phyloP scores from a whole-genome alignment of 2,888 invertebrate species.

The Proisotoma minuta region DNA sequence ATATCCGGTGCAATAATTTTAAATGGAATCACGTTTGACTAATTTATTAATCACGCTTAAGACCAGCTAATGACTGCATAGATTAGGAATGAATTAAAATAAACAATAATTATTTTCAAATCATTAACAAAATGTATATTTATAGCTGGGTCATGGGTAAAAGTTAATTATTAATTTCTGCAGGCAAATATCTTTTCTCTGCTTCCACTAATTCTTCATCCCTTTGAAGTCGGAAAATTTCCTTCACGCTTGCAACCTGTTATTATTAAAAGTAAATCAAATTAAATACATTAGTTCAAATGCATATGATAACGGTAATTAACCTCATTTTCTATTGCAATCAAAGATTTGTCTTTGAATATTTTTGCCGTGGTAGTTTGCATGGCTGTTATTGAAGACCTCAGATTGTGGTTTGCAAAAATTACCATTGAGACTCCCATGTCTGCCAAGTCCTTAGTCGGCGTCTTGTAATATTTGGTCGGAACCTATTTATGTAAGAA shows the following conservation, averaged over 20 bases:
- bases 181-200: conserved; percentile 52
- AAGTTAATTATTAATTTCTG: too few species aligned
- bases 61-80: too few species aligned
- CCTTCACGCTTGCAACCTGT: conserved; percentile 52
- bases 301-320: conserved; percentile 10
- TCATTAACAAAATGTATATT: too few species aligned
- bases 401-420: conserved; percentile 54
- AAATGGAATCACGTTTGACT: too few species aligned
- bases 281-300: not conserved
- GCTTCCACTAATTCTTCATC: conserved; percentile 52
- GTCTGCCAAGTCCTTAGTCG: conserved; percentile 51
- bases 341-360: conserved; percentile 50
- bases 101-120: too few species aligned
- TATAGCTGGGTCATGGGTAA: too few species aligned
- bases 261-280: conserved; percentile 6
- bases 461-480: conserved; percentile 53
- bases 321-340: conserved; percentile 51
- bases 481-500: too few species aligned
- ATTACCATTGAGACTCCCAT: conserved; percentile 52
- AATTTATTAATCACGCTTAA: too few species aligned
- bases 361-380: conserved; percentile 50
- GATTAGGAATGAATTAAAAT: too few species aligned
- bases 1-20: too few species aligned
- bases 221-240: conserved; percentile 52
- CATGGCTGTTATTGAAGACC: conserved; percentile 53